These are phyloP conservation scores for Branchipolynoe longqiensis DNA, from an alignment of 2,888 invertebrate genomes.

Conservation along the genomic window DNA sequence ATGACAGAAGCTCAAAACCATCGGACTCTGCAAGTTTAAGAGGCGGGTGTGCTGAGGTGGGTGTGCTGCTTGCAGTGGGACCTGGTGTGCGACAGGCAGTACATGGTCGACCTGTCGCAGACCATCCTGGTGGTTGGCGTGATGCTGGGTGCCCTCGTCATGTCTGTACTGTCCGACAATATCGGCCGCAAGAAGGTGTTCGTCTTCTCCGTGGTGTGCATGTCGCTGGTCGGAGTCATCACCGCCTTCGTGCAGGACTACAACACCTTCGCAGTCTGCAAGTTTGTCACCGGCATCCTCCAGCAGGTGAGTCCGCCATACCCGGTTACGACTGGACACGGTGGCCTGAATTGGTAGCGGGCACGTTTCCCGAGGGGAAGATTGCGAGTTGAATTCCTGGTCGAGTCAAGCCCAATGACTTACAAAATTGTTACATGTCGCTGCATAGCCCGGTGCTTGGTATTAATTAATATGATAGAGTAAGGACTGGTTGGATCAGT, in stretches of 20 bases:
- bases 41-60: no score
- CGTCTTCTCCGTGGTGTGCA: constrained; percentile 8
- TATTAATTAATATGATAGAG: no score
- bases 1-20: no score
- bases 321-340: no score
- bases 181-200: constrained; percentile 47
- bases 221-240: constrained; percentile 1
- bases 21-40: no score
- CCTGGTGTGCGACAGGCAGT: constrained; percentile 35
- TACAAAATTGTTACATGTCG: no score
- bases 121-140: constrained; percentile 57
- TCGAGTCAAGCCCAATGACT: no score
- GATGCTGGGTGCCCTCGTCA: constrained; percentile 47
- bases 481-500: no score
- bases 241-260: constrained; percentile 45
- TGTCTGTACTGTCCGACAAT: constrained; percentile 28
- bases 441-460: no score
- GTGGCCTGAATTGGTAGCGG: no score
- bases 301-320: constrained; percentile 67
- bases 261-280: constrained; percentile 58
- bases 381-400: no score
- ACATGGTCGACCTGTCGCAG: constrained; percentile 51
- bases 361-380: no score
- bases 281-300: constrained; percentile 62
- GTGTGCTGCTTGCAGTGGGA: constrained; percentile 50